Conservation (phyloP, 2,113 vertebrate species). For the Cyanoliseus patagonus region DNA sequence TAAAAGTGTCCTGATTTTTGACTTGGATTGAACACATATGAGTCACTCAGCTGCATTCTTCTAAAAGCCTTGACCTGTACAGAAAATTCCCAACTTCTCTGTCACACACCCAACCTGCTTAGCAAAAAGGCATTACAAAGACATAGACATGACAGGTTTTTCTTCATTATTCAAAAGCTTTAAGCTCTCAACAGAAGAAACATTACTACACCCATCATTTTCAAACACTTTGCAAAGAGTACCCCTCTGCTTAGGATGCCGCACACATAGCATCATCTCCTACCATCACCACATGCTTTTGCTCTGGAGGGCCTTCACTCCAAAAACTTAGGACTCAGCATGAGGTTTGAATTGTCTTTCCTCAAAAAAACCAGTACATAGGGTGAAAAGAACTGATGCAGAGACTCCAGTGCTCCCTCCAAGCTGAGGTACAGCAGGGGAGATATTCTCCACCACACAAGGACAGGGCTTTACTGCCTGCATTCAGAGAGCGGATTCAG, state of each 20-base stretch:
- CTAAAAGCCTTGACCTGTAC: background rate
- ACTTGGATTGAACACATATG: background rate
- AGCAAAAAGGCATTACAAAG: background rate
- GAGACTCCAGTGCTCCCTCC: background rate
- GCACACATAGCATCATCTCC: background rate
- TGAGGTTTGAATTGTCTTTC: background rate
- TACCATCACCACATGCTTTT: background rate
- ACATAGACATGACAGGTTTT: background rate
- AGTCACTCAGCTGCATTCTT: background rate
- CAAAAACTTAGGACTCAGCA: background rate
- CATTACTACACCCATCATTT: no score
- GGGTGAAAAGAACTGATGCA: background rate
- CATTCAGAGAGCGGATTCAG: background rate
- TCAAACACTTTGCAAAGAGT: accelerated
- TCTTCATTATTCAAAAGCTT: background rate
- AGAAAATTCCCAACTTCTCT: background rate
- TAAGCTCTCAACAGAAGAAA: background rate
- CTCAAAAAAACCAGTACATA: background rate
- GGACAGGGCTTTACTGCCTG: background rate
- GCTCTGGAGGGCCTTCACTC: background rate
- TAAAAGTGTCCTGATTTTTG: slow-evolving; percentile 50
- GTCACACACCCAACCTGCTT: background rate
- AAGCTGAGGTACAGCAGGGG: background rate
- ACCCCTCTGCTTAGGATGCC: background rate
- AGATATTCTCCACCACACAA: background rate